phyloP scores from a whole-genome alignment of 2,113 vertebrate genomes.

The Chaenocephalus aceratus region DNA sequence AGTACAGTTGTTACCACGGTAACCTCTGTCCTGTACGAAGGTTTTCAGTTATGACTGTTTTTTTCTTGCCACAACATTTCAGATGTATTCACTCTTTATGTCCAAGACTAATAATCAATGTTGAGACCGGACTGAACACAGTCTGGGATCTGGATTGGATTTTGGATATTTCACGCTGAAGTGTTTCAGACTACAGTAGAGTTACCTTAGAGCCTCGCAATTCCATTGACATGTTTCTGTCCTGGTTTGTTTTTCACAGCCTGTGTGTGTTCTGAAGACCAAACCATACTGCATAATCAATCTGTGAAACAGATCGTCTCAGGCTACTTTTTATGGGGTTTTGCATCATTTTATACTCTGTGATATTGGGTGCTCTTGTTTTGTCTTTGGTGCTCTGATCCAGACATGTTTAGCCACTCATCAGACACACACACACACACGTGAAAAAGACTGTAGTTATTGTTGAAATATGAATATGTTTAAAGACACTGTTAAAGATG shows the following conservation, averaged over 20 bases:
- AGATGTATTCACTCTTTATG: slow-evolving; percentile 30
- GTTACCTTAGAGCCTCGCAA: slow-evolving; percentile 10
- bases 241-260: slow-evolving; percentile 40
- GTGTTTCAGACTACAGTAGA: slow-evolving; percentile 30
- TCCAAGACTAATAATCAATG: slow-evolving; percentile 42
- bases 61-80: slow-evolving; percentile 65
- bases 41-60: slow-evolving; percentile 61
- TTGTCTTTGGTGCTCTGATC: slow-evolving; percentile 65
- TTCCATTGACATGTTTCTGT: slow-evolving; percentile 23
- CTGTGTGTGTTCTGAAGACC: slow-evolving; percentile 63
- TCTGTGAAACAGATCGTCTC: slow-evolving; percentile 80
- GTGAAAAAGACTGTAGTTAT: slow-evolving; percentile 74
- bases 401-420: slow-evolving; percentile 55
- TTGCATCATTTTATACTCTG: slow-evolving; percentile 55
- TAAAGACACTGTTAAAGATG: slow-evolving; percentile 84
- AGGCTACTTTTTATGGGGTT: slow-evolving; percentile 69
- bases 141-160: slow-evolving; percentile 45
- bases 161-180: slow-evolving; percentile 23
- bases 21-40: slow-evolving; percentile 74
- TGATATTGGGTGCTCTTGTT: slow-evolving; percentile 49
- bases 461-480: slow-evolving; percentile 79
- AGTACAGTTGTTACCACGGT: slow-evolving; percentile 60
- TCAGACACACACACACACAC: slow-evolving; percentile 53
- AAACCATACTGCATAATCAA: slow-evolving; percentile 66
- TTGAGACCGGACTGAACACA: slow-evolving; percentile 47